These are phyloP conservation scores for Aradus depressus DNA, from an alignment of 2,888 invertebrate genomes.

Conservation along the genomic window DNA sequence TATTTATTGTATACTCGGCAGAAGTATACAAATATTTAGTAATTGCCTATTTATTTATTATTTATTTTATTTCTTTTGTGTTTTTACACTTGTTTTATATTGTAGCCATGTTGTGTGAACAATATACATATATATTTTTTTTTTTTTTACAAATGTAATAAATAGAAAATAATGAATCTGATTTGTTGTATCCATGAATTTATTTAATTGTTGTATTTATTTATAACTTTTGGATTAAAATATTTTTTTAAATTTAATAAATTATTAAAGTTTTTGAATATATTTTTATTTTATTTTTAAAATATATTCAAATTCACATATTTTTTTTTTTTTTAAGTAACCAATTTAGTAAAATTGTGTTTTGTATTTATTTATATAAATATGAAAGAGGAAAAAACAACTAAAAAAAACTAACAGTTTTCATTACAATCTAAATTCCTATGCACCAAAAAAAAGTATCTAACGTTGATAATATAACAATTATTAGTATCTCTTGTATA, in stretches of 20 bases:
- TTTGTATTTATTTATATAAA: no score
- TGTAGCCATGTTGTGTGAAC: no score
- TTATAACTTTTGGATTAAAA: constrained; percentile 7
- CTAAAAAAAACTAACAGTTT: no score
- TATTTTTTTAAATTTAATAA: constrained; percentile 7
- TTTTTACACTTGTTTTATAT: no score
- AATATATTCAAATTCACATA: constrained; percentile 9
- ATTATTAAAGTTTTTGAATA: constrained; percentile 13
- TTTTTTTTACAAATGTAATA: neutral
- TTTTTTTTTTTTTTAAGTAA: no score
- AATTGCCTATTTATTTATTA: neutral
- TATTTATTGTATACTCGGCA: constrained; percentile 7
- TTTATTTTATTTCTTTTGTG: constrained; percentile 3
- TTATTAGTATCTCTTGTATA: no score
- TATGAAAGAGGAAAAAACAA: no score
- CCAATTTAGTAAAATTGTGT: no score
- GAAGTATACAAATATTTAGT: neutral
- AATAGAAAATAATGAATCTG: neutral
- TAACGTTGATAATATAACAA: no score
- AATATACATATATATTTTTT: neutral
- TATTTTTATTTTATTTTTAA: constrained; percentile 12
- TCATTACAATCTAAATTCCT: no score
- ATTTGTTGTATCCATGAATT: constrained; percentile 8
- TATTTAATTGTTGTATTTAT: constrained; percentile 11
- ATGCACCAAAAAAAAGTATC: no score